phyloP scores from a whole-genome alignment of 2,888 invertebrate species.

The Patella caerulea region DNA sequence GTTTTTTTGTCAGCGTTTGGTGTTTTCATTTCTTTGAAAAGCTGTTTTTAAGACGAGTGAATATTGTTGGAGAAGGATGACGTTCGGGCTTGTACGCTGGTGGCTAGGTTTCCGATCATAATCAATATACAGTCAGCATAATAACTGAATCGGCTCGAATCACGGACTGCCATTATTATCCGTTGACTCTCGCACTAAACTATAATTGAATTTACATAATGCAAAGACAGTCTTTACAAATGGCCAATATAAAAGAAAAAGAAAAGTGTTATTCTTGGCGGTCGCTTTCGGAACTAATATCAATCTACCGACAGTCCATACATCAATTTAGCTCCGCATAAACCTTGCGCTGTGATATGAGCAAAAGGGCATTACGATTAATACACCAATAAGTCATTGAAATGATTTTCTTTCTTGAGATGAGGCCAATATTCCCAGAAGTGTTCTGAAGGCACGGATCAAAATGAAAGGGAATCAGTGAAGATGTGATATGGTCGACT shows the following conservation, averaged over 20 bases:
- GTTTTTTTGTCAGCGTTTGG: too few species aligned
- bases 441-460: conserved; percentile 15
- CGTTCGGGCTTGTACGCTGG: too few species aligned
- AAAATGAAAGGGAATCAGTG: conserved; percentile 28
- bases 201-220: conserved; percentile 27
- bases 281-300: conserved; percentile 13
- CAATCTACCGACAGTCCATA: conserved; percentile 20
- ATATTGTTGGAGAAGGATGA: too few species aligned
- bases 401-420: conserved; percentile 31
- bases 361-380: conserved; percentile 27
- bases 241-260: conserved; percentile 5
- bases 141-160: too few species aligned
- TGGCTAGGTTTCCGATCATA: too few species aligned
- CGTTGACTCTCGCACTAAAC: conserved; percentile 11
- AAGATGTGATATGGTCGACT: conserved; percentile 15
- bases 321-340: conserved; percentile 18
- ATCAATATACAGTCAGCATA: too few species aligned
- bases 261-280: conserved; percentile 10
- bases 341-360: conserved; percentile 19
- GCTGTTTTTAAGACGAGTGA: too few species aligned
- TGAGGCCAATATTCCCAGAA: conserved; percentile 24
- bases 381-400: conserved; percentile 36
- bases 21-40: too few species aligned
- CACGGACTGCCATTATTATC: conserved; percentile 6
- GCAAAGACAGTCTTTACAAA: conserved; percentile 5